These are phyloP conservation scores for Genyomyrus donnyi DNA, from an alignment of 2,113 vertebrate genomes.

Conservation along the genomic window DNA sequence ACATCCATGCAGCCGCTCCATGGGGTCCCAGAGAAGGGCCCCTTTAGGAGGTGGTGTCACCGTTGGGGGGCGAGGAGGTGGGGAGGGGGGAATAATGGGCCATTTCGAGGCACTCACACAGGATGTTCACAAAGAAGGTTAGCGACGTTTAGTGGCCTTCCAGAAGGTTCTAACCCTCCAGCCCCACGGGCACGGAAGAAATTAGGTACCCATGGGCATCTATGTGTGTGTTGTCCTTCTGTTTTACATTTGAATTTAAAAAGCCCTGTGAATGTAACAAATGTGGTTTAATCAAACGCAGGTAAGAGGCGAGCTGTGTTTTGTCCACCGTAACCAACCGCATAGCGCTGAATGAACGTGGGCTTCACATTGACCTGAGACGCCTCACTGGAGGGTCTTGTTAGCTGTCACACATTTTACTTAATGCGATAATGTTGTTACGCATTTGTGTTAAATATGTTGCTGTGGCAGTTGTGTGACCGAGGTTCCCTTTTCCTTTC, in stretches of 20 bases:
- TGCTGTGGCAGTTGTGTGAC: neutral
- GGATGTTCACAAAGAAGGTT: neutral
- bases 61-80: constrained; percentile 34
- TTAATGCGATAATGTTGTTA: neutral
- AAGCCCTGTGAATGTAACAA: neutral
- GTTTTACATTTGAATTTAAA: neutral
- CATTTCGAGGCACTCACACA: constrained; percentile 9
- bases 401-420: neutral
- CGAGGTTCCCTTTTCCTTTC: neutral
- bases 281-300: neutral
- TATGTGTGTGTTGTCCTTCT: neutral
- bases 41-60: neutral
- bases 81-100: constrained; percentile 22
- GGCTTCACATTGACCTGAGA: neutral
- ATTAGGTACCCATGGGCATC: neutral
- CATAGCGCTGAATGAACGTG: neutral
- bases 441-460: neutral
- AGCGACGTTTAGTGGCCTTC: neutral
- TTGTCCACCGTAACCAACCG: neutral
- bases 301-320: neutral
- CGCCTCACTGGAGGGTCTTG: neutral
- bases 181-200: neutral
- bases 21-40: constrained; percentile 17
- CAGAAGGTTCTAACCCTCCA: neutral
- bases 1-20: constrained; percentile 45